Percentiles rank a stretch among this genome's conserved stretches.
Conservation (phyloP, 1,140 invertebrate species). For the Limonius californicus region DNA sequence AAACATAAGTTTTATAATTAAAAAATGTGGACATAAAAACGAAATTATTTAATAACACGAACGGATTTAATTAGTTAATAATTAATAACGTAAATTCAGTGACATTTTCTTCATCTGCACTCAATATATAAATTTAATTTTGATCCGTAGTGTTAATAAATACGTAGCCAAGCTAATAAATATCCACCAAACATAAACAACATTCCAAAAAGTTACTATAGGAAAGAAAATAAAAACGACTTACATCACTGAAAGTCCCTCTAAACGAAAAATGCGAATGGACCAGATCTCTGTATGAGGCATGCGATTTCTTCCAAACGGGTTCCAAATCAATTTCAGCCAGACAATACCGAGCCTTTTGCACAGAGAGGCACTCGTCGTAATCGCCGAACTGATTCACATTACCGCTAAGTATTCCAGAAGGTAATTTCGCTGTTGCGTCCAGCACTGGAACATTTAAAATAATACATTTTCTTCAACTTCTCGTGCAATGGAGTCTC, state of each 20-base stretch:
- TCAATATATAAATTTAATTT: no score
- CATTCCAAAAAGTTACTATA: conserved; percentile 6
- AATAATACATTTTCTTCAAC: neutral
- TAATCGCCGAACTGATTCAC: conserved; percentile 62
- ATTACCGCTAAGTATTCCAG: conserved; percentile 59
- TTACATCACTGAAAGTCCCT: conserved; percentile 35
- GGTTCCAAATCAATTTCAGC: conserved; percentile 45
- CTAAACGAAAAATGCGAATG: conserved; percentile 33
- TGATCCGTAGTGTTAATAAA: no score
- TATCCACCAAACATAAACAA: conserved; percentile 19
- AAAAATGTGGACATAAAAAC: no score
- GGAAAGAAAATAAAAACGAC: conserved; percentile 17
- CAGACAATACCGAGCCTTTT: conserved; percentile 55
- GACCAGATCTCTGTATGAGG: conserved; percentile 25
- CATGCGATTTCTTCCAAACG: conserved; percentile 21
- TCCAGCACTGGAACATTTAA: conserved; percentile 55
- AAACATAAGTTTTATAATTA: no score
- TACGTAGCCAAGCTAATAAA: no score
- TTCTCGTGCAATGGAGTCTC: no score
- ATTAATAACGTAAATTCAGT: no score
- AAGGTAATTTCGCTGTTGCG: conserved; percentile 57
- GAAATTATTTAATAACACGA: no score
- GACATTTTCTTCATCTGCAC: no score
- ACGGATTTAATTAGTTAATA: no score
- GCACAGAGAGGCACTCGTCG: conserved; percentile 54